These are phyloP conservation scores for Rhynchomys soricoides DNA, from an alignment of 2,113 vertebrate genomes.

Conservation along the genomic window DNA sequence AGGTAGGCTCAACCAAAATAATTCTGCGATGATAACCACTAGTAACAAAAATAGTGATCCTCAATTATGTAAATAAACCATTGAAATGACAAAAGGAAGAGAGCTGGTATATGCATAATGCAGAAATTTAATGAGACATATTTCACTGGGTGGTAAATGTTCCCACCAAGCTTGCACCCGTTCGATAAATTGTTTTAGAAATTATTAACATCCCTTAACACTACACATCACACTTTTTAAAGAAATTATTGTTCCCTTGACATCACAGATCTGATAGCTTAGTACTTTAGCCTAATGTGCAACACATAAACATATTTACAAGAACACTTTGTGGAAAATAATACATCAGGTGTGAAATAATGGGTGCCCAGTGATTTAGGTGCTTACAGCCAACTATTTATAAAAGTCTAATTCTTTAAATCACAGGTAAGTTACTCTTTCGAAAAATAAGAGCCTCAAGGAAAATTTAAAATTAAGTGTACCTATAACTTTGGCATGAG, in stretches of 20 bases:
- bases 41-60: constrained; percentile 53
- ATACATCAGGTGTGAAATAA: constrained; percentile 58
- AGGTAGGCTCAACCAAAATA: constrained; percentile 42
- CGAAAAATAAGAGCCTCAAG: constrained; percentile 50
- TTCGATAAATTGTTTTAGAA: constrained; percentile 62
- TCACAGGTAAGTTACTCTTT: constrained; percentile 50
- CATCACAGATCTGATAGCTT: constrained; percentile 55
- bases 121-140: constrained; percentile 68
- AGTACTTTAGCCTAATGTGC: constrained; percentile 68
- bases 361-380: constrained; percentile 43
- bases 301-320: constrained; percentile 65
- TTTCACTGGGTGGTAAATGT: constrained; percentile 59
- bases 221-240: constrained; percentile 59
- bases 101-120: constrained; percentile 39
- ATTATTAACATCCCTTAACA: constrained; percentile 67
- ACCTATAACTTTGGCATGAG: constrained; percentile 44
- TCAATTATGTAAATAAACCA: constrained; percentile 69
- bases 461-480: constrained; percentile 57
- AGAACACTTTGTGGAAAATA: constrained; percentile 63
- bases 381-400: constrained; percentile 51
- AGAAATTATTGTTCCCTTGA: constrained; percentile 74
- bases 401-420: constrained; percentile 61
- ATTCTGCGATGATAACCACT: constrained; percentile 41
- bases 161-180: constrained; percentile 58
- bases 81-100: constrained; percentile 55